Percentiles rank a stretch among this genome's conserved stretches.
Conservation (phyloP, 2,888 invertebrate genomes). For the Lochmaea crataegi region DNA sequence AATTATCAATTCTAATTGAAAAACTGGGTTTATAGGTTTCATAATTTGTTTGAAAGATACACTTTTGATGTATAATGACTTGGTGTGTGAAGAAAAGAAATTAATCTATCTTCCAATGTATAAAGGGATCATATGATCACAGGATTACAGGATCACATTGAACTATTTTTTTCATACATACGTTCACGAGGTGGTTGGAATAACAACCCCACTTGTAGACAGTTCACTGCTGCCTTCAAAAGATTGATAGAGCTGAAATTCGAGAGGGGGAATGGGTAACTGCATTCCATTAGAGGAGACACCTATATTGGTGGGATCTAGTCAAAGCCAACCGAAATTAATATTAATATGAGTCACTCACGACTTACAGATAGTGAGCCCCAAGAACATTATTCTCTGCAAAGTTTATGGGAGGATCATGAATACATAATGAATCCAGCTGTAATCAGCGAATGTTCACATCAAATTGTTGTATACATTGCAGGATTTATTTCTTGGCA, state of each 20-base stretch:
- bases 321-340: background rate
- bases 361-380: background rate
- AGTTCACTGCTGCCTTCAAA: background rate
- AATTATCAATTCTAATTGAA: constrained; percentile 13
- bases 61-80: background rate
- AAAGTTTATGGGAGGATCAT: constrained; percentile 11
- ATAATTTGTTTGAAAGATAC: constrained; percentile 4
- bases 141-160: background rate
- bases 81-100: constrained; percentile 11
- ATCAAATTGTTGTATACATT: background rate
- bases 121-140: no score
- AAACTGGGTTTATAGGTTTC: constrained; percentile 12
- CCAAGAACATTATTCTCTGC: constrained; percentile 9
- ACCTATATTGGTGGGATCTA: background rate
- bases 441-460: constrained; percentile 7
- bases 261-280: background rate
- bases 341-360: background rate
- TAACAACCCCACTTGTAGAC: background rate
- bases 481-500: background rate
- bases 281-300: background rate
- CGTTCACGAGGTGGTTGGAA: no score
- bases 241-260: background rate
- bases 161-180: no score
- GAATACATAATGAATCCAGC: constrained; percentile 8
- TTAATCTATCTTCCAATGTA: constrained; percentile 1